These are phyloP conservation scores for Austrofundulus limnaeus DNA, from an alignment of 2,113 vertebrate genomes.

Conservation along the genomic window DNA sequence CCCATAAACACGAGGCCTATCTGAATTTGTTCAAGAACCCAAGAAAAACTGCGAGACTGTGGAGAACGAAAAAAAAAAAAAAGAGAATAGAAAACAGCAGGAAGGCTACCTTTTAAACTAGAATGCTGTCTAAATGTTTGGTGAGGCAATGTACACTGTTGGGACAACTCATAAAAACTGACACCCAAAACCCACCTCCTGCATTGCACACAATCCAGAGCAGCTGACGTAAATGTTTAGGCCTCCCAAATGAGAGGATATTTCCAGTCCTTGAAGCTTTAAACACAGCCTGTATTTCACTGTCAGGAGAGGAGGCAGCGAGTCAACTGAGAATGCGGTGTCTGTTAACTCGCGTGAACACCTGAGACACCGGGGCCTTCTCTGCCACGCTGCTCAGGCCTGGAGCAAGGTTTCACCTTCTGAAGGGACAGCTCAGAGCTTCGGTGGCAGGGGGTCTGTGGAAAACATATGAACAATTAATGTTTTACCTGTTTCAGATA, in stretches of 20 bases:
- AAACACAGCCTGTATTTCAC: slow-evolving; percentile 63
- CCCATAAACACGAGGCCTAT: slow-evolving; percentile 13
- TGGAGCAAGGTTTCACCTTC: no score
- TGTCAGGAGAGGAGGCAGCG: slow-evolving; percentile 39
- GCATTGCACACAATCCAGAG: slow-evolving; percentile 49
- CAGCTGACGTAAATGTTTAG: slow-evolving; percentile 61
- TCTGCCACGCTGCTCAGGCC: slow-evolving; percentile 22
- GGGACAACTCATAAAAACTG: slow-evolving; percentile 56
- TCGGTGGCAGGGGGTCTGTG: no score
- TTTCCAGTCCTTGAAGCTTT: slow-evolving; percentile 69
- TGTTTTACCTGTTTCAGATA: no score
- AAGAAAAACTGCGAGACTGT: slow-evolving; percentile 8
- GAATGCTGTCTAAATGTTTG: slow-evolving; percentile 59
- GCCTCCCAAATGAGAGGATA: slow-evolving; percentile 54
- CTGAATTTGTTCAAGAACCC: background rate
- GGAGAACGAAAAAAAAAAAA: background rate
- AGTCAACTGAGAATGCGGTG: slow-evolving; percentile 58
- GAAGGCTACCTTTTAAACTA: slow-evolving; percentile 42
- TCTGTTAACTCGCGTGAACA: slow-evolving; percentile 60
- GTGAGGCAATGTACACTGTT: slow-evolving; percentile 46
- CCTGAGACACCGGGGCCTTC: slow-evolving; percentile 48
- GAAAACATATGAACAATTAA: no score
- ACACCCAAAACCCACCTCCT: slow-evolving; percentile 44
- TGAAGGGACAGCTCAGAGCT: no score
- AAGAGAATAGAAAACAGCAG: background rate